phyloP scores from a whole-genome alignment of 2,888 invertebrate genomes.

The Alloplasta piceator region DNA sequence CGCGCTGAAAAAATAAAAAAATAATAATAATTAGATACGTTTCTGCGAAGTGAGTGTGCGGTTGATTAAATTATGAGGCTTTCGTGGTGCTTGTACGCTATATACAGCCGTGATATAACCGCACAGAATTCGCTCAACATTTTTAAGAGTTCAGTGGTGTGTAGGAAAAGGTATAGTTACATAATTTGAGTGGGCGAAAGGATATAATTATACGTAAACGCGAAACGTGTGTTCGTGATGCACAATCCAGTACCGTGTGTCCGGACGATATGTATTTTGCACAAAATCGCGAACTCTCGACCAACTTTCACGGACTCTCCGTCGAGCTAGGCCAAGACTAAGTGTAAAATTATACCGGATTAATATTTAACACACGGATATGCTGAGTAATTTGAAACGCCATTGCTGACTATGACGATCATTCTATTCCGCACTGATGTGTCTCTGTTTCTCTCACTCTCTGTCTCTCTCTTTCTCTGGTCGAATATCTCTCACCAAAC shows the following conservation, averaged over 20 bases:
- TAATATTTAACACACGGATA: conserved; percentile 61
- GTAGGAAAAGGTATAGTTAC: conserved; percentile 3
- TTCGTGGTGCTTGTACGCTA: not conserved
- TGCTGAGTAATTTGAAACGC: conserved; percentile 53
- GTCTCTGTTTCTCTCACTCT: conserved; percentile 8
- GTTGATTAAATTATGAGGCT: not conserved
- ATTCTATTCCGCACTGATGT: no score
- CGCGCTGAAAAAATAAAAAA: conserved; percentile 71
- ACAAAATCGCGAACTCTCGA: conserved; percentile 22
- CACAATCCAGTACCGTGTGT: not conserved
- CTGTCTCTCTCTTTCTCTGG: conserved; percentile 27
- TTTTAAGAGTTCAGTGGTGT: not conserved
- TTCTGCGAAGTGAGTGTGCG: conserved; percentile 8
- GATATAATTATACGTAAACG: conserved; percentile 29
- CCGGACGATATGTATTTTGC: conserved; percentile 19
- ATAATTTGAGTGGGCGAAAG: conserved; percentile 20
- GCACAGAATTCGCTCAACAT: not conserved
- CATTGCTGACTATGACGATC: conserved; percentile 1
- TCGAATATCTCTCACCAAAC: conserved; percentile 12
- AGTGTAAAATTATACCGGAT: conserved; percentile 58
- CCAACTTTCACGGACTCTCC: conserved; percentile 56
- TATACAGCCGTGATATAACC: not conserved
- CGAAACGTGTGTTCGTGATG: not conserved
- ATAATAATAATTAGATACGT: conserved; percentile 2
- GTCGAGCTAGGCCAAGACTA: conserved; percentile 51